Conservation (phyloP, 2,113 vertebrate species). For the Scolopax mira region DNA sequence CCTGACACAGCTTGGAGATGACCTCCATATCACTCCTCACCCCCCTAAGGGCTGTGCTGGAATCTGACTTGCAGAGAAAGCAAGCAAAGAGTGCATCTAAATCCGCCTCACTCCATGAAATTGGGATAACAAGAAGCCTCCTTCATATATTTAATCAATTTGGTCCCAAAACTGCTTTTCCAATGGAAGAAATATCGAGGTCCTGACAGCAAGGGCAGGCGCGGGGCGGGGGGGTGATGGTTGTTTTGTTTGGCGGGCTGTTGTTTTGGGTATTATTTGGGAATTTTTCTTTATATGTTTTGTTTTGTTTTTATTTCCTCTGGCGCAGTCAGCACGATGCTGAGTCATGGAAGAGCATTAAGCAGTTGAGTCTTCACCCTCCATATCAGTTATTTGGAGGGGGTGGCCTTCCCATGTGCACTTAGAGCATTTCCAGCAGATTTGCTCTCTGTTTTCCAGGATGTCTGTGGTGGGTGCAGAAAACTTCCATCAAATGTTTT, state of each 20-base stretch:
- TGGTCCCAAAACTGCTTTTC: background rate
- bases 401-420: fast-evolving
- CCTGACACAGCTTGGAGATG: fast-evolving
- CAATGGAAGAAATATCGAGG: background rate
- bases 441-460: background rate
- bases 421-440: background rate
- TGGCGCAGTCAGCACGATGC: background rate
- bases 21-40: background rate
- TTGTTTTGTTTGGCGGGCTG: background rate
- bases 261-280: background rate
- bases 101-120: background rate
- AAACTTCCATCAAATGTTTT: background rate
- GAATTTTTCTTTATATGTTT: background rate
- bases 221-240: too few relatives aligned
- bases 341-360: background rate
- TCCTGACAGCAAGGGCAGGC: background rate
- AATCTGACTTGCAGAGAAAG: background rate
- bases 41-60: background rate
- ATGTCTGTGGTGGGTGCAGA: background rate
- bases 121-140: background rate
- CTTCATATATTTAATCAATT: background rate
- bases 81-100: fast-evolving
- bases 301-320: background rate
- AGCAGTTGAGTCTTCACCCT: background rate
- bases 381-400: background rate